These are phyloP conservation scores for Trematocara nigrifrons DNA, from an alignment of 2,113 vertebrate species.

Conservation along the genomic window DNA sequence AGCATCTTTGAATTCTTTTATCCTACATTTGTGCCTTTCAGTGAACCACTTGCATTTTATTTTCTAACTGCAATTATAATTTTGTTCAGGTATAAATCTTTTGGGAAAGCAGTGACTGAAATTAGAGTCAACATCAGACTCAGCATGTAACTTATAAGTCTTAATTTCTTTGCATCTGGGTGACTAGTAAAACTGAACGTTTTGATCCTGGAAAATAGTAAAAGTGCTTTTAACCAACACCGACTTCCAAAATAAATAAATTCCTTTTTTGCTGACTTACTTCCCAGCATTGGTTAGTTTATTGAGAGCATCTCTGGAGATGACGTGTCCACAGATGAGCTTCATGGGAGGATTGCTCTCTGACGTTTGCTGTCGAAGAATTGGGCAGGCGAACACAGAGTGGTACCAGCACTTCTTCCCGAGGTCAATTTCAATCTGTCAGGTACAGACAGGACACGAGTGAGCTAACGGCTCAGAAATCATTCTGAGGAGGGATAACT, in stretches of 20 bases:
- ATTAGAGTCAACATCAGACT: not conserved
- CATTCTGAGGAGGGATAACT: not conserved
- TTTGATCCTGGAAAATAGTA: not conserved
- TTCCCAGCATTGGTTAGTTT: constrained; percentile 88
- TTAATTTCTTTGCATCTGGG: not conserved
- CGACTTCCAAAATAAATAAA: not conserved
- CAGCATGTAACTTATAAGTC: not conserved
- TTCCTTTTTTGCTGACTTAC: constrained; percentile 58
- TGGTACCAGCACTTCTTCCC: constrained; percentile 94
- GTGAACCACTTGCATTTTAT: not conserved
- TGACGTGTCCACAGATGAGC: constrained; percentile 87
- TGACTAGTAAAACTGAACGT: not conserved
- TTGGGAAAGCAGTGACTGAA: not conserved
- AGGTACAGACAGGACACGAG: not conserved
- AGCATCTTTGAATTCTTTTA: not conserved
- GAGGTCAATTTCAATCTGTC: constrained; percentile 85
- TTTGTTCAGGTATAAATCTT: not conserved
- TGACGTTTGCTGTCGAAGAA: constrained; percentile 85
- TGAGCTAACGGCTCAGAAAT: not conserved
- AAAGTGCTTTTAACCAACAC: not conserved
- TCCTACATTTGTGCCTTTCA: not conserved
- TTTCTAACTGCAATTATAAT: not conserved
- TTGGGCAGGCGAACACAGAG: constrained; percentile 87
- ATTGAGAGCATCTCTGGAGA: constrained; percentile 87
- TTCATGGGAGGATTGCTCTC: constrained; percentile 90